phyloP scores from a whole-genome alignment of 1,140 invertebrate genomes.

The Brachionus sp. region DNA sequence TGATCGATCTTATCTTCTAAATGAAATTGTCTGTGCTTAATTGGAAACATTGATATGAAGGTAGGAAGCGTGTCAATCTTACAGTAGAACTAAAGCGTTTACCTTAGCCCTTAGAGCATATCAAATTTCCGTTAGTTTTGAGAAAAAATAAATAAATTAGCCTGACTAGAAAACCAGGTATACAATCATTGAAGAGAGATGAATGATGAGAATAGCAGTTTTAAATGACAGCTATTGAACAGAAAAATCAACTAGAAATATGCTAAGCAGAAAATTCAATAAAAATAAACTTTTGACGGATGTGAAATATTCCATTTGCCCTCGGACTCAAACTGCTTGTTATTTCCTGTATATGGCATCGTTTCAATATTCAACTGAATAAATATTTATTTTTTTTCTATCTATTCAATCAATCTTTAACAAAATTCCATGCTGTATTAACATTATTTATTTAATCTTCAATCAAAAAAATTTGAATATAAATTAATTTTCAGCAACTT shows the following conservation, averaged over 20 bases:
- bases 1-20: neutral
- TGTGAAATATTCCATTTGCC: neutral
- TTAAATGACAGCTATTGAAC: neutral
- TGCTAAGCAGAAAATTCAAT: neutral
- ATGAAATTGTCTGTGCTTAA: neutral
- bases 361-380: neutral
- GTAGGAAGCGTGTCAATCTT: neutral
- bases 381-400: constrained; percentile 14
- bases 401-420: constrained; percentile 7
- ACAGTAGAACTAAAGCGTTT: no score
- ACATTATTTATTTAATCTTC: constrained; percentile 25
- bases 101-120: no score
- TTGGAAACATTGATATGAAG: neutral
- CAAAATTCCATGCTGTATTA: neutral
- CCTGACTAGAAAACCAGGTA: no score
- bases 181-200: no score
- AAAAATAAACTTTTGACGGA: constrained; percentile 9
- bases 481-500: constrained; percentile 28
- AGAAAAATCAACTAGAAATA: neutral
- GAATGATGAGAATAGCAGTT: neutral
- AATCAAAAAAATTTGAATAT: constrained; percentile 2
- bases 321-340: neutral
- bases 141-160: no score
- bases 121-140: no score
- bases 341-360: constrained; percentile 2